Base-by-base conservation (phyloP, 2,888 invertebrate genomes). In the Bombylius discolor region DNA sequence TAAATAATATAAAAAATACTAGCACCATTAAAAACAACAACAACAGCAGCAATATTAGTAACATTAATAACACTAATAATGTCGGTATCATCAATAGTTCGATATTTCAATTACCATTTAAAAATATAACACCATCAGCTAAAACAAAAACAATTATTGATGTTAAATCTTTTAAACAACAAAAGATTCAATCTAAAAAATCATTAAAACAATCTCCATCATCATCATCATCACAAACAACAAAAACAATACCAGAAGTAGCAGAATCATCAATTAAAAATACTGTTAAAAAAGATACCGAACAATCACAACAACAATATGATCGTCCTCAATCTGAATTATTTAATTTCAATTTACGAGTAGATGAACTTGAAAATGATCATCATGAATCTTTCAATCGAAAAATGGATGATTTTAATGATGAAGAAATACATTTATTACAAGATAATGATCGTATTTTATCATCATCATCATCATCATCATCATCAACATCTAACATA, bases 271-370 rank as follows among this genome's bases (percentile, higher is more conserved):
- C 36, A 42, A 42, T 11, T 11, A 42, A 42, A 42, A 11, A 42
- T 11, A 42, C 8, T 11, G 1, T 42, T 11, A 8, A 3, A 36
- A 42, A 42, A 42, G 3, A 42, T 42, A 42, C 12, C 39, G 12
- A 9, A 8, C 36, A 23, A 23, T 3, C 23, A 23, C 2, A 23
- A 36, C 34, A 39, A 9, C 9, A 39, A 39, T 39, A 36, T 36
- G 5, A 6, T 36, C 36, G 36, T 36, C 36, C 68, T 45, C 71
- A 71, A 62, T 67, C 73, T 4, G 71, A 70, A 0, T 65, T 68
- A 23, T 72, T 73, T 51, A 73, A 73, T 57, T 73, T 72, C 39
- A 73, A 72, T 60, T 58, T 71, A 51, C n/a, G n/a, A n/a, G n/a
- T n/a, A 23, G 72, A 73, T 5, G 72, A 73, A 47, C 61, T 73